Percentiles rank a stretch among this genome's conserved stretches.
These are phyloP conservation scores for Apistogramma diplotaenia DNA, from an alignment of 2,113 vertebrate species.

Conservation along the genomic window DNA sequence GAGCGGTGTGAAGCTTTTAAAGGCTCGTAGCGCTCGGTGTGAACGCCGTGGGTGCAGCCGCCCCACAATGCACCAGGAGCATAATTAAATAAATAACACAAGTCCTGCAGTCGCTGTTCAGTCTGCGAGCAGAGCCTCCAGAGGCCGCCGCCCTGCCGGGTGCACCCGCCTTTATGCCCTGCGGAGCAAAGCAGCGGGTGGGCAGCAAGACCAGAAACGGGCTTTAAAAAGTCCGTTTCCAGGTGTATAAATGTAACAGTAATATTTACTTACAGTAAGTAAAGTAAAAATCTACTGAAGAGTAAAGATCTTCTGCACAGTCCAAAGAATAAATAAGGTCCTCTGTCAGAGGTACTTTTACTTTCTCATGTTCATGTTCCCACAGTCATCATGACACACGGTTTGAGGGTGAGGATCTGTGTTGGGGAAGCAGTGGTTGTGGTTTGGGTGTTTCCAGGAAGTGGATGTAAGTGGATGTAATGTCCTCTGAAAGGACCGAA, in stretches of 20 bases:
- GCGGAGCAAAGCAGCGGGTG: background rate
- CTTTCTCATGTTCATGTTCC: background rate
- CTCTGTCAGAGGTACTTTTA: background rate
- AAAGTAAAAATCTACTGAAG: too few relatives aligned
- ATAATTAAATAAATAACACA: too few relatives aligned
- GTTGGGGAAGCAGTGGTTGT: background rate
- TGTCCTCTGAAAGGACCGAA: background rate
- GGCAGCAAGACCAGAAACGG: background rate
- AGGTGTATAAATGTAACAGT: background rate
- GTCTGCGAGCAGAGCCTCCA: too few relatives aligned
- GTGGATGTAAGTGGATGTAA: background rate
- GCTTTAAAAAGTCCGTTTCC: too few relatives aligned
- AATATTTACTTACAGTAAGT: too few relatives aligned
- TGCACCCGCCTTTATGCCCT: too few relatives aligned
- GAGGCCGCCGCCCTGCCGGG: too few relatives aligned
- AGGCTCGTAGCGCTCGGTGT: background rate
- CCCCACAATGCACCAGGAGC: too few relatives aligned
- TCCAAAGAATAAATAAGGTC: too few relatives aligned
- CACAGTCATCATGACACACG: background rate
- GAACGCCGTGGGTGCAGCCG: background rate
- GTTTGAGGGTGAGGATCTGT: background rate
- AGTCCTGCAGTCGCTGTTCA: too few relatives aligned
- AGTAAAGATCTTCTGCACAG: too few relatives aligned
- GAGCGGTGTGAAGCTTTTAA: background rate
- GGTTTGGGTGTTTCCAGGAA: background rate